Conservation (phyloP, 1,140 invertebrate species). For the Dreissena polymorpha region DNA sequence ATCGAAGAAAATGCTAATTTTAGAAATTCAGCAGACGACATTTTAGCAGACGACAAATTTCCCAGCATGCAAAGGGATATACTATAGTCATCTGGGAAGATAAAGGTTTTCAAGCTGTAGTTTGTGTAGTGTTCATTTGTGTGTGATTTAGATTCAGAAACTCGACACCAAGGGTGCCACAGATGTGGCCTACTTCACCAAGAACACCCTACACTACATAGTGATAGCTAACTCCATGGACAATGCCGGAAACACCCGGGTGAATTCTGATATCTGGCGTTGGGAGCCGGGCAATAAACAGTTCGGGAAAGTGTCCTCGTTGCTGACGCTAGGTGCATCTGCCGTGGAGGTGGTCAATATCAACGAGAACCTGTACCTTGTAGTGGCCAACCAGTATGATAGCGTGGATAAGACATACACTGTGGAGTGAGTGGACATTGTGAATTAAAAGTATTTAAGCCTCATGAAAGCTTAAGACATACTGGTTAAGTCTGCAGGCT, state of each 20-base stretch:
- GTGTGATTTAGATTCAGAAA: constrained; percentile 68
- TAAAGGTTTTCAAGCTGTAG: too few species aligned
- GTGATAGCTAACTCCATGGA: constrained; percentile 72
- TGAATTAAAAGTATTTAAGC: too few species aligned
- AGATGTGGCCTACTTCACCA: constrained; percentile 68
- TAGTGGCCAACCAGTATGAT: constrained; percentile 73
- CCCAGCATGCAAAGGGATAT: too few species aligned
- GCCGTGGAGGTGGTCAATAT: constrained; percentile 65
- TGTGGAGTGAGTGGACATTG: constrained; percentile 56
- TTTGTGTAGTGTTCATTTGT: background rate
- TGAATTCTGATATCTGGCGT: constrained; percentile 66
- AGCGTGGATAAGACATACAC: constrained; percentile 56
- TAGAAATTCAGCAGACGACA: too few species aligned
- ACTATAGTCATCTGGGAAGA: too few species aligned
- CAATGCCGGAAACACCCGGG: constrained; percentile 66
- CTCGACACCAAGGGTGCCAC: constrained; percentile 68
- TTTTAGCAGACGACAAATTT: too few species aligned
- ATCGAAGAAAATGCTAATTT: too few species aligned
- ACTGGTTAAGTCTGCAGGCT: too few species aligned
- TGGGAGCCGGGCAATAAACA: constrained; percentile 63
- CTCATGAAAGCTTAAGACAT: too few species aligned
- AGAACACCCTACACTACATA: constrained; percentile 60
- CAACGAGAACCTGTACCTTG: constrained; percentile 66
- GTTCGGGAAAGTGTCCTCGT: constrained; percentile 61
- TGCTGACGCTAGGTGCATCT: constrained; percentile 67